Evolutionary conservation across 2,797 vertebrate species (phyloP).

Genomic region (Petrocephalus sullivani): DNA sequence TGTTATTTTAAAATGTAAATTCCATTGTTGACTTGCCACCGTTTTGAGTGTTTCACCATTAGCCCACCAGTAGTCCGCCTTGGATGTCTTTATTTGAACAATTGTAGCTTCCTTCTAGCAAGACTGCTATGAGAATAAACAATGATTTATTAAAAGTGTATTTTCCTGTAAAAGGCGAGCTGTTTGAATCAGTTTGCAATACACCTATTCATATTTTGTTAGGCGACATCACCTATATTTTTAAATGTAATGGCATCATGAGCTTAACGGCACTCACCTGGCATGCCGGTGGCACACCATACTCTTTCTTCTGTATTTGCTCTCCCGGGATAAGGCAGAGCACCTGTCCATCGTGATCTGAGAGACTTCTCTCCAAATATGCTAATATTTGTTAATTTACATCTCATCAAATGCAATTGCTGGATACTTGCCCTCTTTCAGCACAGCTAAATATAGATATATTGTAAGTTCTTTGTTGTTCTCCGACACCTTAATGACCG

Average conservation of each 20-base stretch:
- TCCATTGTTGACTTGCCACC: background rate
- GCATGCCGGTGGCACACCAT: background rate
- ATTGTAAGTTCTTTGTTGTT: constrained; percentile 59
- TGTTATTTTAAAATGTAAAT: background rate
- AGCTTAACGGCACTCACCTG: background rate
- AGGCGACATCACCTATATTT: background rate
- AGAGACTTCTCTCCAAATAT: constrained; percentile 21
- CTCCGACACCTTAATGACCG: constrained; percentile 62
- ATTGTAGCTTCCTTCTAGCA: background rate
- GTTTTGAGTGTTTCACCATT: background rate
- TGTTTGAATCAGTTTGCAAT: background rate
- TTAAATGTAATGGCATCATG: background rate
- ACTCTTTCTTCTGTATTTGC: background rate
- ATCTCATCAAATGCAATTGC: constrained; percentile 18
- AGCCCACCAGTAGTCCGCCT: background rate
- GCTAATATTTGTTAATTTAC: constrained; percentile 32
- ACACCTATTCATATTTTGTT: background rate
- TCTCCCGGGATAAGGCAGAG: background rate
- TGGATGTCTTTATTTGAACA: constrained; percentile 7
- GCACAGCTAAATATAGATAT: constrained; percentile 46
- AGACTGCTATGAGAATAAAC: background rate
- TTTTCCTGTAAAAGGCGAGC: background rate
- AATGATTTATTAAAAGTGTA: background rate
- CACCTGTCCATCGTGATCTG: constrained; percentile 3
- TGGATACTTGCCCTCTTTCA: constrained; percentile 14